phyloP scores from a whole-genome alignment of 2,888 invertebrate species.

The Nycteola revayana region DNA sequence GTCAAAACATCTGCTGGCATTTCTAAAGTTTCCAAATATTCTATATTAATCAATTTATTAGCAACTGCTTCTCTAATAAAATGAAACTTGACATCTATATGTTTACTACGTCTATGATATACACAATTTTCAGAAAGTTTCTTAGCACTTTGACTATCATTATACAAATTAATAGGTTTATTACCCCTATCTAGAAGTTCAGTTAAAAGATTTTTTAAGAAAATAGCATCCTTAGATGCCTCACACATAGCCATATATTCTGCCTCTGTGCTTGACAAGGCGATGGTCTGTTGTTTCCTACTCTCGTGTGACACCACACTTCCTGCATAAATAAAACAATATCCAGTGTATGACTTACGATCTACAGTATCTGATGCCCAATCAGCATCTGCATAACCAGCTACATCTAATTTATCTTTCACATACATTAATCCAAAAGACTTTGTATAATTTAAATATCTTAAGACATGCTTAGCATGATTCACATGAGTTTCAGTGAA shows the following conservation, averaged over 20 bases:
- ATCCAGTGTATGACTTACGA: not conserved
- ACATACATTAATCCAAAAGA: constrained; percentile 9
- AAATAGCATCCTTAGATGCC: not conserved
- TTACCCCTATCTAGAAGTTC: not conserved
- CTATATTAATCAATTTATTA: not conserved
- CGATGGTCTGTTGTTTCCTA: not conserved
- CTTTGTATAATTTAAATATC: constrained; percentile 22
- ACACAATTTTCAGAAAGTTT: not conserved
- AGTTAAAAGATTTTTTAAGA: not conserved
- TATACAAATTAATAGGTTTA: not conserved
- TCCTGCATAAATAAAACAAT: not conserved
- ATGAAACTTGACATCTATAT: not conserved
- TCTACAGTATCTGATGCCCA: not conserved
- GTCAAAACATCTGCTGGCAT: not conserved
- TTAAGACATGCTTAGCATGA: constrained; percentile 16
- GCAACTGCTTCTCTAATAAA: not conserved
- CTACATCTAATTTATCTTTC: not conserved
- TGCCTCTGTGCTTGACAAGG: not conserved
- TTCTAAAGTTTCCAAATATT: not conserved
- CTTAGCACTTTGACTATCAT: not conserved
- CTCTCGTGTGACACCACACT: not conserved
- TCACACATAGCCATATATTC: not conserved
- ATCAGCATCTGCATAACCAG: not conserved
- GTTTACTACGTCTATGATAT: not conserved
- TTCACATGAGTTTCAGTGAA: constrained; percentile 15